Evolutionary conservation across 2,888 invertebrate species (phyloP), one percentile per base, ranked within the genome.

Genomic region (Drosophila formosana): DNA sequence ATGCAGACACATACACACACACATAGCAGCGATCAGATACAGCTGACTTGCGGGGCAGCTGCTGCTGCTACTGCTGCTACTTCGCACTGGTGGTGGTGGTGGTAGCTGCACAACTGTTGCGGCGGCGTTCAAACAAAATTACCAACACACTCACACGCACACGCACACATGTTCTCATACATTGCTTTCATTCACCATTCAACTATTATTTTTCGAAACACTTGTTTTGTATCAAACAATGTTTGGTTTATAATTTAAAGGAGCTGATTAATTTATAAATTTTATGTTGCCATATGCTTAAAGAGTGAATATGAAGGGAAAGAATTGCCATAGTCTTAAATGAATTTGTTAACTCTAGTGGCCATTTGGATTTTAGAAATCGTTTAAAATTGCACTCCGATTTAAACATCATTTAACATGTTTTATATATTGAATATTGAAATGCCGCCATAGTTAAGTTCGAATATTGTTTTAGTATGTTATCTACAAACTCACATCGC

Each of bases 91-190:
- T 56, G 18, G 1, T 30, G 6, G 30, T 18, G 62, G 70, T 75
- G 75, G 71, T 75, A 64, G 62, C 62, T 73, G 75, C 70, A 57
- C 80, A 82, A 82, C 77, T 88, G 83, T 77, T 85, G 77, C 78
- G 56, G 50, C 51, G 49, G 60, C 39, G 47, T 66, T 23, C 37
- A 49, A 18, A 18, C 18, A 51, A 18, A 43, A 61, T 56, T 32
- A 34, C 30, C 55, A 32, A 34, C 6, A 23, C 37, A 26, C 28
- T 45, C 11, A 55, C 23, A 37, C 55, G 41, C 3, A 52, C 41
- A 53, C 34, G 18, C 45, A 37, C 32, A 51, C 62, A 11, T 4
- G n/a, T 37, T 37, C 37, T 37, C 37, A 41, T 41, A 56, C n/a
- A 46, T n/a, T 56, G 56, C 55, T 45, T 46, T 28, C 51, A 47